phyloP scores from a whole-genome alignment of 2,888 invertebrate species.

The Epistrophella euchroma region DNA sequence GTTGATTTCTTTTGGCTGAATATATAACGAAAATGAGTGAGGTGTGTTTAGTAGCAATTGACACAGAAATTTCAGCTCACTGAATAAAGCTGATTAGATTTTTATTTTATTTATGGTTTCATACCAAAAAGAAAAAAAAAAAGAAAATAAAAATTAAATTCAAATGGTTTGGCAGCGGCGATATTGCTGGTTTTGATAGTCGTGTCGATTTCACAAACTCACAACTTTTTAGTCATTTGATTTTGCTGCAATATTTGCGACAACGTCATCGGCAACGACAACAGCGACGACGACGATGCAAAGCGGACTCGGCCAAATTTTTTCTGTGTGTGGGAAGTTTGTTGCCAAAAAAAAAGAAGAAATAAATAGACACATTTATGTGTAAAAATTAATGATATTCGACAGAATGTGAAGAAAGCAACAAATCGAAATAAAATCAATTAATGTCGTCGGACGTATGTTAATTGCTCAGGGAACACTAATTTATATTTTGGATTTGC shows the following conservation, averaged over 20 bases:
- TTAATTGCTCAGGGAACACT: conserved; percentile 66
- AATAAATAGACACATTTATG: conserved; percentile 41
- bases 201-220: not conserved
- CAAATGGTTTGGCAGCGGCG: conserved; percentile 25
- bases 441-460: conserved; percentile 73
- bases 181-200: conserved; percentile 55
- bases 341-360: conserved; percentile 1
- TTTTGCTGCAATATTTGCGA: conserved; percentile 3
- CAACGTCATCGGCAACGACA: not conserved
- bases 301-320: not conserved
- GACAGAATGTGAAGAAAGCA: conserved; percentile 55
- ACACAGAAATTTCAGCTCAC: conserved; percentile 68
- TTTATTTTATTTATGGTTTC: conserved; percentile 33
- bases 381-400: conserved; percentile 63
- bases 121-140: not conserved
- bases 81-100: conserved; percentile 68
- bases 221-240: not conserved
- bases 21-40: not conserved
- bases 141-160: conserved; percentile 9
- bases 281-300: not conserved
- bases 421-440: conserved; percentile 73
- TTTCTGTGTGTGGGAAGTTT: conserved; percentile 12
- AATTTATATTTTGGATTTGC: conserved; percentile 65
- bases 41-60: conserved; percentile 47
- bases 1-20: not conserved